Evolutionary conservation across 2,888 invertebrate species (phyloP), one percentile per base, ranked within the genome.

Genomic region (Blastobasis lacticolella): DNA sequence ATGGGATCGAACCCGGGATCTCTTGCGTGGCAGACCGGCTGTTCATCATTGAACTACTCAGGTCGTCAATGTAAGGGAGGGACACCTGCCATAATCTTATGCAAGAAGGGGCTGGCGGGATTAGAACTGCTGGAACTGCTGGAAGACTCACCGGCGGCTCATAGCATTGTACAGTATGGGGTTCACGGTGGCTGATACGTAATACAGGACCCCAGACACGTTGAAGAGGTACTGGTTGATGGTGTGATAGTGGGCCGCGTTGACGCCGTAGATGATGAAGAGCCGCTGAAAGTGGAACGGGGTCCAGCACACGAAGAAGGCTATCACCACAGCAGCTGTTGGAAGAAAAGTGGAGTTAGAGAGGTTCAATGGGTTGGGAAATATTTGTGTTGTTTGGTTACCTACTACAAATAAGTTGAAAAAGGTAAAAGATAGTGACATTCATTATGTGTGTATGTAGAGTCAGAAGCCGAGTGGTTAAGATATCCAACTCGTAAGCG

Each of bases 271-370:
- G 62, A 95, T 90, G 73, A 93, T 95, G 77, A 96, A 91, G 50
- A 98, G 89, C 5, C 98, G 89, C 81, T 98, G 98, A 57, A 95
- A 92, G 86, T 98, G 98, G 87, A 97, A 98, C 38, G 98, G 98
- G 0, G 97, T 96, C 97, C 98, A 98, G 81, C 97, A 97, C 8
- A 97, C 88, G 88, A 97, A 97, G 89, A 98, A 98, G 40, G 95
- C 94, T 6, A 97, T 90, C 50, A 98, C 98, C 36, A 98, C 97
- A 4, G 96, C 96, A 61, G 95, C 98, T 98, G 88, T 9, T 90
- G 88, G 56, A 5, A 56, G 55, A 51, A 47, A 37, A 44, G 4
- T 1, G 23, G 23, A 23, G 23, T 23, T 23, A 23, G 23, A 23
- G 23, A 23, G 23, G 23, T 23, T 23, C 23, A 23, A 23, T 23